Percentiles rank a stretch among this genome's conserved stretches.
These are phyloP conservation scores for Drosophila mayri DNA, from an alignment of 1,140 invertebrate species.

Conservation along the genomic window DNA sequence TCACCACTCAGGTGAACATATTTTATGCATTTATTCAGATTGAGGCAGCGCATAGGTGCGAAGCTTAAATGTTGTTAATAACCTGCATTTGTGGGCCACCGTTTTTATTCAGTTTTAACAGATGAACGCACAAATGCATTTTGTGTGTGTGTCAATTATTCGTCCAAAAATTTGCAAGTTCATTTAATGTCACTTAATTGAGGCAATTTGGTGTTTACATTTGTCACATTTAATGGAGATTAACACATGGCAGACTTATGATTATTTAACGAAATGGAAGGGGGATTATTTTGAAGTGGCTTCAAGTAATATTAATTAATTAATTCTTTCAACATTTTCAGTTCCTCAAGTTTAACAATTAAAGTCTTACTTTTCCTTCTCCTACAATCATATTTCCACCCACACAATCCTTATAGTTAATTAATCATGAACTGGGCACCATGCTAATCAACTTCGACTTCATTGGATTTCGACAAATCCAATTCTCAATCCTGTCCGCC, in stretches of 20 bases:
- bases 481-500: neutral
- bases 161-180: slow-evolving; percentile 1
- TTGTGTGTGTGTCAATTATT: slow-evolving; percentile 20
- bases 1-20: slow-evolving; percentile 31
- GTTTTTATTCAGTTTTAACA: slow-evolving; percentile 5
- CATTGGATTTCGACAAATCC: slow-evolving; percentile 9
- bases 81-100: neutral
- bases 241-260: neutral
- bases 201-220: neutral
- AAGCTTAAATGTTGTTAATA: slow-evolving; percentile 25
- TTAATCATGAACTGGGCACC: slow-evolving; percentile 13
- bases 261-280: neutral
- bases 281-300: neutral
- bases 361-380: no score
- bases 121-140: slow-evolving; percentile 31
- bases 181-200: slow-evolving; percentile 24
- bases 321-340: no score
- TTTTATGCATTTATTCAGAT: slow-evolving; percentile 30
- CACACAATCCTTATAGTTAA: neutral
- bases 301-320: neutral
- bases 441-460: neutral
- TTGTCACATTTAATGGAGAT: neutral
- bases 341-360: no score
- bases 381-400: neutral
- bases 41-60: slow-evolving; percentile 1